Percentiles rank a stretch among this genome's conserved stretches.
Conservation (phyloP, 2,888 invertebrate genomes). For the Leptopilina drosophilae region DNA sequence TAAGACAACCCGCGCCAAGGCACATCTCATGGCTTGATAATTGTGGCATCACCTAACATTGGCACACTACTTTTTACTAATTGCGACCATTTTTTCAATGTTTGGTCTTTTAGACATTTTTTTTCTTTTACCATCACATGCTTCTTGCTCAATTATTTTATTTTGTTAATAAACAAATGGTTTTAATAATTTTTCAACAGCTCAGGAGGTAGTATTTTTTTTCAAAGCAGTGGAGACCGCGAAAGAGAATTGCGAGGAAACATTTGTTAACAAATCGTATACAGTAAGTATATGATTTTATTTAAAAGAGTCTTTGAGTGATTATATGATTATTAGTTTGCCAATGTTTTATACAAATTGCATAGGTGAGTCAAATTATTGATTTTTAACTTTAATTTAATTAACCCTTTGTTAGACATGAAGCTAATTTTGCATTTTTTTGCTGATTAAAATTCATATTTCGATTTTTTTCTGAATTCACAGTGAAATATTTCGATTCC, state of each 20-base stretch:
- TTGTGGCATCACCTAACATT: slow-evolving; percentile 73
- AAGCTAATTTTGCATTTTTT: too few relatives aligned
- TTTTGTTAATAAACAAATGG: neutral
- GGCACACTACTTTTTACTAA: slow-evolving; percentile 57
- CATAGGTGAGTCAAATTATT: neutral
- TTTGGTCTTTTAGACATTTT: slow-evolving; percentile 1
- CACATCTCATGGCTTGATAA: slow-evolving; percentile 69
- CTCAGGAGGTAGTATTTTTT: too few relatives aligned
- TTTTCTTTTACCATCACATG: neutral
- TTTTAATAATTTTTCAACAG: neutral
- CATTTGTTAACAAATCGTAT: neutral
- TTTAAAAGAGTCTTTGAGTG: neutral
- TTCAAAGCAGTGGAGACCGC: neutral
- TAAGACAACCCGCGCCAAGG: slow-evolving; percentile 73
- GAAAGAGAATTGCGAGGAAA: slow-evolving; percentile 1
- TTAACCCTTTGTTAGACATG: too few relatives aligned
- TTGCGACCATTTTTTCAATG: slow-evolving; percentile 33
- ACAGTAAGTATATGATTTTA: neutral
- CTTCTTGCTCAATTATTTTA: slow-evolving; percentile 1
- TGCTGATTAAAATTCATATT: too few relatives aligned
- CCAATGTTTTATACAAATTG: slow-evolving; percentile 55
- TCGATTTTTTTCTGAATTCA: too few relatives aligned
- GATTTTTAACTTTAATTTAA: too few relatives aligned
- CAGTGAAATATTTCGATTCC: too few relatives aligned
- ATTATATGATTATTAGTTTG: slow-evolving; percentile 50